Evolutionary conservation across 2,797 vertebrate genomes (phyloP), one percentile per base, ranked within the genome.

Genomic region (Micrastur ruficollis): DNA sequence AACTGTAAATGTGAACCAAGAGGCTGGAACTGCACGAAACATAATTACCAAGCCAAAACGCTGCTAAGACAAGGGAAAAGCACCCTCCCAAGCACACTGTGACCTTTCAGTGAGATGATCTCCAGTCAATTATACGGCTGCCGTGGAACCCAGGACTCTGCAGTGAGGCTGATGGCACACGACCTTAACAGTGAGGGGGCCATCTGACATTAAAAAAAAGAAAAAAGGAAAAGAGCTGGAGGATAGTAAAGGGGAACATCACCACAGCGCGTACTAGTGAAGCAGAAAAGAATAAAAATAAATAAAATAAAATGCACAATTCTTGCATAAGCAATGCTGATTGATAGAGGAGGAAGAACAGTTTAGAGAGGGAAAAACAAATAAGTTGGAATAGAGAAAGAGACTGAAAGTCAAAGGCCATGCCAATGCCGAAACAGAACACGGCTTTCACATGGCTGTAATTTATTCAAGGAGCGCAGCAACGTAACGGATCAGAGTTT

Each of bases 61-160:
- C 66, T 81, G 47, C 76, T 61, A 46, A 74, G 49, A 52, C 50
- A 81, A 86, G 29, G 46, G 32, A 79, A 91, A 86, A 94, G 15
- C 38, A 65, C 40, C 56, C 63, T 94, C 53, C 38, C 38, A 75
- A 93, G 83, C 58, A 86, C 21, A 52, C 36, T 38, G 31, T 86
- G 95, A 92, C 95, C 92, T 90, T 95, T 93, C 62, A 47, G 46
- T 63, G 88, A 81, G 68, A 89, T 71, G 75, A 31, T 65, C 88
- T 9, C 46, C 81, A 86, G 82, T 52, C 79, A 71, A 42, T 93
- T 94, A 94, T 36, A 58, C 44, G 53, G 66, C 76, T 92, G 53
- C 65, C 16, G 22, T 46, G 20, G 67, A 79, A 81, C 49, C 86
- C 26, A 19, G 66, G 66, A 29, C 40, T 70, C 56, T 86, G 58